phyloP scores from a whole-genome alignment of 2,888 invertebrate genomes.

The Drosophila diplacantha region DNA sequence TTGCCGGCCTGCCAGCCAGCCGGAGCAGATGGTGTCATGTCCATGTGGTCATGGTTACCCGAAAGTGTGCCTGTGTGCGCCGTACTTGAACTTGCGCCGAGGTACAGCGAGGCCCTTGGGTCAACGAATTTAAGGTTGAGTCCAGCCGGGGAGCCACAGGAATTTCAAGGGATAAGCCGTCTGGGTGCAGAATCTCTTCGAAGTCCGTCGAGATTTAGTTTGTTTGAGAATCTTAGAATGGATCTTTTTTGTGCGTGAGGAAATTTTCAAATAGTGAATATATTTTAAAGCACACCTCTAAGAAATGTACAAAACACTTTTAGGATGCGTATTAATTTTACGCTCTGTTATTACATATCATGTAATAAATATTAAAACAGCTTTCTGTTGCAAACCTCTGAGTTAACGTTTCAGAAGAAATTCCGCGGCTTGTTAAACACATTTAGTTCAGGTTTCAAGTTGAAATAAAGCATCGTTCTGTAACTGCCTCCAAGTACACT shows the following conservation, averaged over 20 bases:
- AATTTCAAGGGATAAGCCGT: background rate
- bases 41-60: conserved; percentile 13
- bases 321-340: too few relatives aligned
- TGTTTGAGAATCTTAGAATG: background rate
- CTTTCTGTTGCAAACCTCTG: background rate
- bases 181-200: background rate
- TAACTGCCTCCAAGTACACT: conserved; percentile 1
- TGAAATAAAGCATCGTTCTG: background rate
- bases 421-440: background rate
- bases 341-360: too few relatives aligned
- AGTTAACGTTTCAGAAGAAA: background rate
- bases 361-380: background rate
- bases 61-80: conserved; percentile 3
- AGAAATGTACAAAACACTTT: background rate
- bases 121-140: conserved; percentile 4
- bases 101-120: conserved; percentile 1
- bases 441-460: background rate
- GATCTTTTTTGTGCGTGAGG: background rate
- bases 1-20: conserved; percentile 26
- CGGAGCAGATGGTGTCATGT: conserved; percentile 45
- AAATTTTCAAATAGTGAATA: background rate
- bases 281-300: background rate
- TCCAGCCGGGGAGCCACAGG: background rate
- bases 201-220: background rate
- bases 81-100: conserved; percentile 19